Evolutionary conservation across 2,797 vertebrate genomes (phyloP).

Genomic region (Pseudopleuronectes americanus): DNA sequence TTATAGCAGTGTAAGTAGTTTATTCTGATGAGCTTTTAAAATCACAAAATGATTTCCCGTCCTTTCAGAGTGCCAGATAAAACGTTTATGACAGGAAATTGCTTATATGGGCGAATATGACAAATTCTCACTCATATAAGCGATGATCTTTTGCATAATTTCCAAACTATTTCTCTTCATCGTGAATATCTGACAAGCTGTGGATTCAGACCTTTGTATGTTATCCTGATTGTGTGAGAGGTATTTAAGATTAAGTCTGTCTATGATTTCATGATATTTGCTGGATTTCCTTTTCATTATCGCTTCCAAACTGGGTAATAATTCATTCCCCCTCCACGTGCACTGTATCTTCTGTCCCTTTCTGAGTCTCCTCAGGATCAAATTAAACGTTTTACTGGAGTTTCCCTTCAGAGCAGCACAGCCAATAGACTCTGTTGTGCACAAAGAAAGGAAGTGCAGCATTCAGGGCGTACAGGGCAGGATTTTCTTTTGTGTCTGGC

Average conservation of each 20-base stretch:
- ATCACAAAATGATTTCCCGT: no score
- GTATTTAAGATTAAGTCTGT: background rate
- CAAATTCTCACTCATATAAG: no score
- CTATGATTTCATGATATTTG: constrained; percentile 8
- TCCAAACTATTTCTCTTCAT: no score
- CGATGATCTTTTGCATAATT: no score
- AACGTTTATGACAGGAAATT: no score
- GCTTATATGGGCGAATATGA: no score
- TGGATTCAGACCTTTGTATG: no score
- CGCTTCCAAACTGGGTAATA: constrained; percentile 18
- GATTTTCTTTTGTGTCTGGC: constrained; percentile 60
- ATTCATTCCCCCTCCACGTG: constrained; percentile 21
- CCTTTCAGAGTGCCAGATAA: no score
- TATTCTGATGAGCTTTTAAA: no score
- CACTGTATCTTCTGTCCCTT: constrained; percentile 27
- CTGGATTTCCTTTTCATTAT: constrained; percentile 16
- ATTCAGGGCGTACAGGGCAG: constrained; percentile 25
- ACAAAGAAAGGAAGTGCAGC: constrained; percentile 40
- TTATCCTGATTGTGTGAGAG: no score
- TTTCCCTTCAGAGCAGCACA: constrained; percentile 21
- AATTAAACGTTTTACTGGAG: constrained; percentile 45
- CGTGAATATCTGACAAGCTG: no score
- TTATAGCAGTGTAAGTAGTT: no score
- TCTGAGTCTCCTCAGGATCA: constrained; percentile 27
- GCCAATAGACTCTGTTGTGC: constrained; percentile 35